Conservation (phyloP, 2,888 invertebrate species). For the Scrobipalpa costella region DNA sequence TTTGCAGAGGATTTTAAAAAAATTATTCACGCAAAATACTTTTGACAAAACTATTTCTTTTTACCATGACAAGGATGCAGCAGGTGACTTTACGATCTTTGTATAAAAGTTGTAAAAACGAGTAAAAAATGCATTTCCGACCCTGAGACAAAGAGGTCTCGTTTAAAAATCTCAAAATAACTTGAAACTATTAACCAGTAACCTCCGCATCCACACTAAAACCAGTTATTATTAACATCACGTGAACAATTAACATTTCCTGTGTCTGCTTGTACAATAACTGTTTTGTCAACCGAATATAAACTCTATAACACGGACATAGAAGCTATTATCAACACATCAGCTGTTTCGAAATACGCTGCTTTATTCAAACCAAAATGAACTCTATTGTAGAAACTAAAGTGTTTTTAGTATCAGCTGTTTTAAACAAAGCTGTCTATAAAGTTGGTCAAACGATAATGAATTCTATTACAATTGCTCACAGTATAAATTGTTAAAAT, state of each 20-base stretch:
- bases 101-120: too few relatives aligned
- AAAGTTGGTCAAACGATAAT: too few relatives aligned
- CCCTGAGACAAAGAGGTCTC: neutral
- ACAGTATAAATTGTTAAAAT: neutral
- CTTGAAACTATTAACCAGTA: neutral
- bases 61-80: too few relatives aligned
- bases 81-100: too few relatives aligned
- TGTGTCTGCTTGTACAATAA: conserved; percentile 15
- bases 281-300: neutral
- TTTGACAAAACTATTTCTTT: too few relatives aligned
- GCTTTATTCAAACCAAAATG: neutral
- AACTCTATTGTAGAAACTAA: neutral
- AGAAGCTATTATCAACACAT: neutral
- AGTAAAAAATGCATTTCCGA: neutral
- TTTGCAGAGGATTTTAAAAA: neutral
- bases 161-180: conserved; percentile 8
- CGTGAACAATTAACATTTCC: conserved; percentile 29
- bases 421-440: too few relatives aligned
- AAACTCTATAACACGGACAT: neutral
- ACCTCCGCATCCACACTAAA: conserved; percentile 22
- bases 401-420: neutral
- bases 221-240: conserved; percentile 27
- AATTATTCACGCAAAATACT: too few relatives aligned
- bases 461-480: too few relatives aligned
- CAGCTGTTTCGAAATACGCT: neutral